Base-by-base conservation (phyloP, 1,140 invertebrate species). In the Venturia canescens region DNA sequence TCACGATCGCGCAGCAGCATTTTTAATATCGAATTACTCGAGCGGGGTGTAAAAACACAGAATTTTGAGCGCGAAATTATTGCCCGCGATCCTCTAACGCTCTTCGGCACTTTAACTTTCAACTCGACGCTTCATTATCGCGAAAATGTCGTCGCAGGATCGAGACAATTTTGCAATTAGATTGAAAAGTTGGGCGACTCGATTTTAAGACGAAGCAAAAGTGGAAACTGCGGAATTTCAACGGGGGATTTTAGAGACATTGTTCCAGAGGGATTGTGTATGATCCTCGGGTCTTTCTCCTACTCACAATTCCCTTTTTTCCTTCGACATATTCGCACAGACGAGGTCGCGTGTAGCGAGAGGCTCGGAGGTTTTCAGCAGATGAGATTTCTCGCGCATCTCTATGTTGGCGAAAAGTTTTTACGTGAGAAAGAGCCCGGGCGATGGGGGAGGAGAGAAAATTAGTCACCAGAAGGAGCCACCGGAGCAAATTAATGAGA, bases 401-500 rank as follows among this genome's bases (percentile, higher is more conserved):
- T 53, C 34, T 71, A 63, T 57, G 70, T 80, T 76, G 29, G 48
- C 50, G 83, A 85, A 88, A 90, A 89, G 84, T 89, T 90, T 88
- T 86, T 86, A 88, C 84, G 83, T 74, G 82, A 71, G 27, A 23
- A 29, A 48, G 5, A 23, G n/a, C 11, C 27, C n/a, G 48, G 3
- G n/a, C 44, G 26, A 50, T 34, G 21, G 57, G 27, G 57, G 48
- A 63, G 13, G 21, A 26, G 23, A 63, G 60, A 63, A 23, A 63
- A 23, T 23, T 13, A 63, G 60, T 23, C 11, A 63, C n/a, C 48
- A 53, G n/a, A 31, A 79, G 23, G 57, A 75, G 67, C 66, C 77
- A 81, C 80, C 84, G 66, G 84, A 77, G 27, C 69, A 86, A 89
- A 90, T 90, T 90, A 90, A 89, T 90, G 87, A 88, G 87, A 90